phyloP scores from a whole-genome alignment of 2,113 vertebrate genomes.

The Cromileptes altivelis region DNA sequence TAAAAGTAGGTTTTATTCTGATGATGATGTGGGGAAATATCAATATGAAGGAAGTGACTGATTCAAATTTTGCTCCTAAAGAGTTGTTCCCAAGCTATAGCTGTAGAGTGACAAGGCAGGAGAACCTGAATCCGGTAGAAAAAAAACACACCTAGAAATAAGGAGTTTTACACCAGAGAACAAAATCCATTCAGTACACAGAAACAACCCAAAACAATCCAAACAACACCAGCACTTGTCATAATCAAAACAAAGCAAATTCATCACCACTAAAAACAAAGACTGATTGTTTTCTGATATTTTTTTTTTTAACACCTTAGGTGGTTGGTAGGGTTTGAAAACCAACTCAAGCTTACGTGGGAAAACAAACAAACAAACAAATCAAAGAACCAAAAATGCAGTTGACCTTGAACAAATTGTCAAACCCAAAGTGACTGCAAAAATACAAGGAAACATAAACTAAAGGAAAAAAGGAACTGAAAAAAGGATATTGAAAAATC shows the following conservation, averaged over 20 bases:
- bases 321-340: constrained; percentile 76
- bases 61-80: constrained; percentile 23
- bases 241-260: constrained; percentile 84
- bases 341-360: constrained; percentile 74
- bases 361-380: constrained; percentile 67
- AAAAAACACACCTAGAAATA: constrained; percentile 78
- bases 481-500: constrained; percentile 82
- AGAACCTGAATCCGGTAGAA: constrained; percentile 84
- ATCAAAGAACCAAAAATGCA: constrained; percentile 78
- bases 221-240: constrained; percentile 80
- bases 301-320: constrained; percentile 58
- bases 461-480: constrained; percentile 67
- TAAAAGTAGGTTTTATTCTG: constrained; percentile 12
- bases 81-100: neutral
- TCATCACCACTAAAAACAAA: constrained; percentile 83
- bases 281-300: constrained; percentile 50
- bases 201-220: constrained; percentile 80
- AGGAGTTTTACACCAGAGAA: constrained; percentile 78
- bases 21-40: neutral
- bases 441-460: constrained; percentile 77
- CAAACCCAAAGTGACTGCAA: constrained; percentile 84
- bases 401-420: constrained; percentile 81
- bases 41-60: neutral
- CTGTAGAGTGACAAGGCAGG: constrained; percentile 72
- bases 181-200: constrained; percentile 78